Base-by-base conservation (phyloP, 2,888 invertebrate genomes). In the Euspilapteryx auroguttella region DNA sequence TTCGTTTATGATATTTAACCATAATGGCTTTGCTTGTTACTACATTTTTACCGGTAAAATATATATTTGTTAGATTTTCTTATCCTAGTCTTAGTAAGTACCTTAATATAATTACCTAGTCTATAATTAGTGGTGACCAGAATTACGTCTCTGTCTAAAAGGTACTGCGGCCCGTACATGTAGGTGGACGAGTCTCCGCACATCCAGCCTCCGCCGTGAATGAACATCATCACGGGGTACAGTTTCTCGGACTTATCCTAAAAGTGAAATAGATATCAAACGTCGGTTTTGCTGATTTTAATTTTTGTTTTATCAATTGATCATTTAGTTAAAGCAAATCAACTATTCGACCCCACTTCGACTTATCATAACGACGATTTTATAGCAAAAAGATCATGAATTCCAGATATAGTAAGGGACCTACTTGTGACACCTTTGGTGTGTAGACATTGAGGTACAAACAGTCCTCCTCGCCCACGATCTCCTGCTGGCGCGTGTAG, bases 381-480 rank as follows among this genome's bases (percentile, higher is more conserved):
- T n/a, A n/a, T n/a, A n/a, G n/a, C n/a, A n/a, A n/a, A n/a, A n/a
- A n/a, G n/a, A n/a, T n/a, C n/a, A n/a, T n/a, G n/a, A n/a, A n/a
- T n/a, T n/a, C n/a, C n/a, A n/a, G n/a, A n/a, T n/a, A n/a, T n/a
- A n/a, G n/a, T n/a, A n/a, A n/a, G n/a, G n/a, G n/a, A n/a, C n/a
- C n/a, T 37, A 68, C 69, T 39, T 62, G 51, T 24, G 37, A 38
- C 10, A 34, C 57, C 37, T 55, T 49, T 29, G 81, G 81, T 5
- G 76, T 59, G 34, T 80, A 81, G 3, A 81, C 76, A 71, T 93
- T 93, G 3, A 94, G 62, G 38, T 88, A 91, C 2, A 94, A 75
- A 44, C 93, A 94, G 55, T 94, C 90, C 56, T 94, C 93, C 35
- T 73, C 78, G 0, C 90, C 90, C 25, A 81, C 80, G 22, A 87